Base-by-base conservation (phyloP, 2,797 vertebrate genomes). In the Phylloscopus collybita region DNA sequence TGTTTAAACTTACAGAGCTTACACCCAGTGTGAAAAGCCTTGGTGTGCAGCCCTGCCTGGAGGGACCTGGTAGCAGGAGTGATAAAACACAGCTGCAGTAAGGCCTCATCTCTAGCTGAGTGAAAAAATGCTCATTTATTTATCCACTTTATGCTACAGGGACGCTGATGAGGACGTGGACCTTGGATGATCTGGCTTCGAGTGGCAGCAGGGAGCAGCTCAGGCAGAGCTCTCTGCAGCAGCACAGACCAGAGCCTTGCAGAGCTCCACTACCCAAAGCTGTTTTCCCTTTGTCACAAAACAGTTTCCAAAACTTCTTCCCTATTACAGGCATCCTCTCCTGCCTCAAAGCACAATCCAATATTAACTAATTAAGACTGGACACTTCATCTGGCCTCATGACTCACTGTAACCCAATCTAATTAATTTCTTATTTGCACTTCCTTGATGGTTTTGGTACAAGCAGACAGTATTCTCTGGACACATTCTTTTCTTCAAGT, bases 401-500 rank as follows among this genome's bases (percentile, higher is more conserved):
- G 86, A 75, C 36, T 95, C 73, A 13, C 22, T 42, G 5, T 45
- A 82, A 76, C 26, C 32, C 57, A 40, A 60, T 87, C 56, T 27
- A 94, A 92, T 80, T 83, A 86, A 83, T 90, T 86, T 62, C 66
- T 81, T 60, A 36, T 81, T 91, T 95, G 71, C 54, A 20, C 54
- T n/a, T 71, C 79, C 61, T 91, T 73, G 82, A 80, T 59, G 47
- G 42, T 64, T 78, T 73, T 69, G 45, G 14, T 73, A 80, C 56
- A 92, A 89, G 59, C 50, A 92, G 65, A 49, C 45, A 53, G 30
- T 26, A 51, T 54, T 60, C 91, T 93, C 85, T 20, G 56, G 78
- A 82, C 71, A 60, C 20, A 34, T 67, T 73, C 1, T 5, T 93
- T 90, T 87, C 65, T 70, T 78, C 64, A 40, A 82, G 57, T 65